Percentiles rank a stretch among this genome's conserved stretches.
Evolutionary conservation across 2,797 vertebrate species (phyloP).

Genomic region (Liasis olivaceus): DNA sequence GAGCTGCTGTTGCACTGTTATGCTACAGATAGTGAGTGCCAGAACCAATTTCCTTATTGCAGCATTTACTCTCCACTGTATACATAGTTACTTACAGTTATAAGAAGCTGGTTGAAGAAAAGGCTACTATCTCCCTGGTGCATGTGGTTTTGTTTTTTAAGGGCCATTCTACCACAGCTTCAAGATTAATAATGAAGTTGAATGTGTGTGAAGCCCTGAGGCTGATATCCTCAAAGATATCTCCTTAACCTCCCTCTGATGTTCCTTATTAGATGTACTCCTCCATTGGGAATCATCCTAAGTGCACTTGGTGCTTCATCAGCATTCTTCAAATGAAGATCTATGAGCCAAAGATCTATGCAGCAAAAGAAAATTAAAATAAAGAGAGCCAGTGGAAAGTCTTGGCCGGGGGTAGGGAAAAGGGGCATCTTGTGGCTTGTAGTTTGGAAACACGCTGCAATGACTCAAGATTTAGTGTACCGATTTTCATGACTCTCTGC

Average conservation of each 20-base stretch:
- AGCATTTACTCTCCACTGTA: background rate
- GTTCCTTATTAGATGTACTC: background rate
- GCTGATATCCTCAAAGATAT: background rate
- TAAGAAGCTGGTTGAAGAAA: background rate
- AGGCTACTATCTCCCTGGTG: background rate
- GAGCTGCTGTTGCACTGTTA: background rate
- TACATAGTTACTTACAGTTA: background rate
- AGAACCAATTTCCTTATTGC: background rate
- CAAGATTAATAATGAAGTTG: slow-evolving; percentile 4
- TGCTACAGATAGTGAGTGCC: background rate
- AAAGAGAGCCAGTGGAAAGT: background rate
- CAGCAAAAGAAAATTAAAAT: slow-evolving; percentile 14
- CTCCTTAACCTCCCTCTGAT: background rate
- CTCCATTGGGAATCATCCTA: slow-evolving; percentile 16
- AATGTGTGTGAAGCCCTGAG: background rate
- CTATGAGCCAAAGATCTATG: slow-evolving; percentile 2
- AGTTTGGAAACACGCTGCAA: background rate
- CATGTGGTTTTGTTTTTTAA: background rate
- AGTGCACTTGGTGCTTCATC: slow-evolving; percentile 24
- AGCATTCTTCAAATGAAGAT: slow-evolving; percentile 30
- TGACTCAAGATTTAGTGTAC: slow-evolving; percentile 2
- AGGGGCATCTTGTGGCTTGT: slow-evolving; percentile 10
- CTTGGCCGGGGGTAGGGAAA: background rate
- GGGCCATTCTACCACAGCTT: background rate
- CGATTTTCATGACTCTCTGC: slow-evolving; percentile 7